A percentile compares a stretch with the other conserved stretches of the same genome.
These are phyloP conservation scores for Petrolisthes cinctipes DNA, from an alignment of 2,888 invertebrate species.

Conservation along the genomic window DNA sequence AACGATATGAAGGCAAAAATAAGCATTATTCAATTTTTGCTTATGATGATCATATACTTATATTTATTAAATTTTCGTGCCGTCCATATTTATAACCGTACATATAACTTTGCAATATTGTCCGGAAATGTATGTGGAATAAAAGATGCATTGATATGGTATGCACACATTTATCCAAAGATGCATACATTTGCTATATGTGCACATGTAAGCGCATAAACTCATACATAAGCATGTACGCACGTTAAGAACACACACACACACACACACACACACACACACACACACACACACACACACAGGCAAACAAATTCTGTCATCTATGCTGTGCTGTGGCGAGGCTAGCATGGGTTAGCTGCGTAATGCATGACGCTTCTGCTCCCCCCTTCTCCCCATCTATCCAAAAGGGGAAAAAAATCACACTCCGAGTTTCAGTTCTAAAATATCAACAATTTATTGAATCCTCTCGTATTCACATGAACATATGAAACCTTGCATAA, in stretches of 20 bases:
- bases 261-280: slow-evolving; percentile 8
- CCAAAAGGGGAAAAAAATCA: background rate
- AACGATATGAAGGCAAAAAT: no score
- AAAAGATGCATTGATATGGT: no score
- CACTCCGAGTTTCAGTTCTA: background rate
- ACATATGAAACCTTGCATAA: slow-evolving; percentile 36
- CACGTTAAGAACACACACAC: no score
- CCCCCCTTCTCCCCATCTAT: background rate
- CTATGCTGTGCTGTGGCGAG: background rate
- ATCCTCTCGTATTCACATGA: slow-evolving; percentile 27
- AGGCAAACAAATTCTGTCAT: background rate
- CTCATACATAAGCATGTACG: no score
- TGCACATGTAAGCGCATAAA: background rate
- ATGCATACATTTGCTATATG: background rate
- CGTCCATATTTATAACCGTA: no score
- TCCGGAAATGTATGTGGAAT: no score
- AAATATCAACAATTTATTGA: slow-evolving; percentile 25
- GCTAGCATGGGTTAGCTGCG: background rate
- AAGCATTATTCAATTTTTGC: no score
- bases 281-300: slow-evolving; percentile 9
- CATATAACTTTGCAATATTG: no score
- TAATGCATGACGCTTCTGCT: background rate
- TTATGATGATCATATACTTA: no score
- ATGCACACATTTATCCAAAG: slow-evolving; percentile 11
- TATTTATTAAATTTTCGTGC: no score